Evolutionary conservation across 2,797 vertebrate genomes (phyloP).

Genomic region (Diglossa cyanea): DNA sequence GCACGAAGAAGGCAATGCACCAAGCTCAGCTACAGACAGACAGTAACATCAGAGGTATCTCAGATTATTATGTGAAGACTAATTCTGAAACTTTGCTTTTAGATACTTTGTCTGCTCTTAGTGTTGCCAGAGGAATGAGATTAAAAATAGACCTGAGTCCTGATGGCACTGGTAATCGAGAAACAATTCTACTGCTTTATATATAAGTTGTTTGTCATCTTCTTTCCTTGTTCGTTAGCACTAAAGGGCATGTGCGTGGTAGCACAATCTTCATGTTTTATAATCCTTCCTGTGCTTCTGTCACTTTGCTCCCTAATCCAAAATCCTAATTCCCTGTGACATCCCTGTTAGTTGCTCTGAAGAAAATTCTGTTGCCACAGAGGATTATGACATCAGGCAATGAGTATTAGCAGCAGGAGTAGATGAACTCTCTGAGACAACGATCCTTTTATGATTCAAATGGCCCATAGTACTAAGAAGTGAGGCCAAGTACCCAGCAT

Average conservation of each 20-base stretch:
- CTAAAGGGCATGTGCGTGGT: not conserved
- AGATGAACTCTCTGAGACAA: conserved; percentile 11
- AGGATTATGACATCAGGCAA: conserved; percentile 30
- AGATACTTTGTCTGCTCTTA: not conserved
- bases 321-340: conserved; percentile 52
- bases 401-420: not conserved
- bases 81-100: conserved; percentile 10
- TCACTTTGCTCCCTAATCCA: not conserved
- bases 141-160: conserved; percentile 9
- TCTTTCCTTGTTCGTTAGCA: not conserved
- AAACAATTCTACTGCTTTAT: not conserved
- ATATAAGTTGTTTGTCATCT: not conserved
- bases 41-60: not conserved
- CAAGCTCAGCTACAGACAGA: not conserved
- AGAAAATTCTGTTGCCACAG: conserved; percentile 18
- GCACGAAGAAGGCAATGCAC: not conserved
- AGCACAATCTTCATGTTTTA: not conserved
- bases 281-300: conserved; percentile 22
- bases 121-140: not conserved
- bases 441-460: conserved; percentile 8
- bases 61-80: not conserved
- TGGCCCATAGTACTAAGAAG: not conserved
- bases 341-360: conserved; percentile 25
- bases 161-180: not conserved
- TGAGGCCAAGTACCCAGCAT: not conserved